A percentile compares a stretch with the other conserved stretches of the same genome.
These are phyloP conservation scores for Bactericera cockerelli DNA, from an alignment of 1,140 invertebrate species.

Conservation along the genomic window DNA sequence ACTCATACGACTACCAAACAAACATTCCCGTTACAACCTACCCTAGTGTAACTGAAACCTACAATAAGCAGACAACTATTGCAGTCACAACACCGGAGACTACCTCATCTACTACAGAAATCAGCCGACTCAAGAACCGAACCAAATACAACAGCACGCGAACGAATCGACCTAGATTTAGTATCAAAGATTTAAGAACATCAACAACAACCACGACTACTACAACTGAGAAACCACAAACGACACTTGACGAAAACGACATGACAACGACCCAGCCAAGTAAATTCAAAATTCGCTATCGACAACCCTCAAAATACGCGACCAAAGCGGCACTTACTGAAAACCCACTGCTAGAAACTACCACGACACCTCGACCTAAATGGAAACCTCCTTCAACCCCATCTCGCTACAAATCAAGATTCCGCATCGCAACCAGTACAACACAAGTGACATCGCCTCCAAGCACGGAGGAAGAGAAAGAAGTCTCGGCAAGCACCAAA, in stretches of 20 bases:
- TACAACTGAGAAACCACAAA: background rate
- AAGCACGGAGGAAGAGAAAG: background rate
- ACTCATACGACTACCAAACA: background rate
- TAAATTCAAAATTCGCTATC: background rate
- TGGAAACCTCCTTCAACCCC: conserved; percentile 6
- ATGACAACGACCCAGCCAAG: background rate
- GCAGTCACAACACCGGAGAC: background rate
- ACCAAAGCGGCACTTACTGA: background rate
- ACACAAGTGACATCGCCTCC: background rate
- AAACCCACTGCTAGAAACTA: background rate
- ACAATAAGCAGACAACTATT: background rate
- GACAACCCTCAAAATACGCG: background rate
- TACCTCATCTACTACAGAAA: background rate
- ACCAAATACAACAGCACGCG: background rate
- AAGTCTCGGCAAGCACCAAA: background rate
- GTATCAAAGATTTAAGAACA: conserved; percentile 4
- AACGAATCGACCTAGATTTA: background rate
- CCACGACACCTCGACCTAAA: background rate
- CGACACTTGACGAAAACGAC: background rate
- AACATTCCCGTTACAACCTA: background rate
- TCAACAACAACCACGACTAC: background rate
- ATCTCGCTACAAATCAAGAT: background rate
- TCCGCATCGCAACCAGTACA: background rate
- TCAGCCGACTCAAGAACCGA: background rate
- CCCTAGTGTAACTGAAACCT: background rate